Evolutionary conservation across 2,797 vertebrate genomes (phyloP).

Genomic region (Neosalanx taihuensis): DNA sequence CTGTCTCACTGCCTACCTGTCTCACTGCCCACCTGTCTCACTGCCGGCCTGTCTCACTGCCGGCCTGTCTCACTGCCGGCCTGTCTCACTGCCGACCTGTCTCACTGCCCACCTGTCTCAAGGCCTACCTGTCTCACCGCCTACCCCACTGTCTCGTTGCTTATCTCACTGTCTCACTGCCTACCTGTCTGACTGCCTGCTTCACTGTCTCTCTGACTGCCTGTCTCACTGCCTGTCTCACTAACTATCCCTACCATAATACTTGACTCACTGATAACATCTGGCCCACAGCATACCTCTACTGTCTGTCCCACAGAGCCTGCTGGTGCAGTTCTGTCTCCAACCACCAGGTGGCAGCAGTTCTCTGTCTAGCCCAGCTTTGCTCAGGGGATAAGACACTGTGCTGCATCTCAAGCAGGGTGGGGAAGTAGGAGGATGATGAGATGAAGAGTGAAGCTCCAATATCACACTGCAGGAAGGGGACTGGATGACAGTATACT

Average conservation of each 20-base stretch:
- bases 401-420: not conserved
- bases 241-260: not conserved
- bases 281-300: not conserved
- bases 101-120: not conserved
- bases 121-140: not conserved
- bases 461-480: no score
- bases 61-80: no score
- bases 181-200: not conserved
- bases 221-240: no score
- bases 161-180: not conserved
- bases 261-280: not conserved
- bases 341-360: not conserved
- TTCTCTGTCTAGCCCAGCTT: not conserved
- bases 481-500: no score
- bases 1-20: not conserved
- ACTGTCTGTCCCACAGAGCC: not conserved
- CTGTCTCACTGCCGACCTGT: not conserved
- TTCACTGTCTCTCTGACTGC: no score
- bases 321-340: not conserved
- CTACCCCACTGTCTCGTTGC: no score
- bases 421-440: not conserved
- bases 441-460: no score
- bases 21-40: no score
- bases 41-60: no score
- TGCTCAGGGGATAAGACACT: not conserved